Base-by-base conservation (phyloP, 1,140 invertebrate species). In the Drosophila jambulina region DNA sequence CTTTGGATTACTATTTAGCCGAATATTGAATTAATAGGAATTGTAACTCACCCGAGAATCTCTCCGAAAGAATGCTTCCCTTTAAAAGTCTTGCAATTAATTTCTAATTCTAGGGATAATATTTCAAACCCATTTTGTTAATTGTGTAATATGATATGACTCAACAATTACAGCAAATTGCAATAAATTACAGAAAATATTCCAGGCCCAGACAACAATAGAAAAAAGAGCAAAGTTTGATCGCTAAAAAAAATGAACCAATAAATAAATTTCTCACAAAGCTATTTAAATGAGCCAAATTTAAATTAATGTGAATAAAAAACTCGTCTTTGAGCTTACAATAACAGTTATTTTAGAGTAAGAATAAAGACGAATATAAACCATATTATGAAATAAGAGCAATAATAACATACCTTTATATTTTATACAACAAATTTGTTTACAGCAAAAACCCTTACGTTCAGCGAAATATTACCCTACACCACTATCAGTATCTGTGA, bases 241-340 rank as follows among this genome's bases (percentile, higher is more conserved):
- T 32, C 21, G 32, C 17, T 36, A 19, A 19, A 48, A 48, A 29
- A 34, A 32, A 51, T 29, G 15, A 6, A 27, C 60, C 32, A 29
- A 51, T 40, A 32, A 65, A 67, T 36, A 62, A 43, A 19, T 27
- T 38, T 65, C 38, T 21, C 62, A 43, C 27, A 21, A 19, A 51
- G 19, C 34, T 63, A 36, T 63, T 74, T 63, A 40, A 75, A 74
- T 54, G n/a, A 49, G 29, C 15, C 45, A 72, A 72, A 51, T 38
- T 42, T n/a, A 42, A 74, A 75, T 72, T 43, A 40, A 62, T 70
- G 57, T 23, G 34, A 62, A 70, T n/a, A n/a, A 71, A 56, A 60
- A 36, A 23, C 2, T 4, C 4, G 1, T 15, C 4, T 17, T 10
- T 36, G 15, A 36, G 32, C 21, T 2, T 23, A 19, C 21, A 36